Percentiles rank a stretch among this genome's conserved stretches.
These are phyloP conservation scores for Platynereis dumerilii DNA, from an alignment of 2,888 invertebrate genomes.

Conservation along the genomic window DNA sequence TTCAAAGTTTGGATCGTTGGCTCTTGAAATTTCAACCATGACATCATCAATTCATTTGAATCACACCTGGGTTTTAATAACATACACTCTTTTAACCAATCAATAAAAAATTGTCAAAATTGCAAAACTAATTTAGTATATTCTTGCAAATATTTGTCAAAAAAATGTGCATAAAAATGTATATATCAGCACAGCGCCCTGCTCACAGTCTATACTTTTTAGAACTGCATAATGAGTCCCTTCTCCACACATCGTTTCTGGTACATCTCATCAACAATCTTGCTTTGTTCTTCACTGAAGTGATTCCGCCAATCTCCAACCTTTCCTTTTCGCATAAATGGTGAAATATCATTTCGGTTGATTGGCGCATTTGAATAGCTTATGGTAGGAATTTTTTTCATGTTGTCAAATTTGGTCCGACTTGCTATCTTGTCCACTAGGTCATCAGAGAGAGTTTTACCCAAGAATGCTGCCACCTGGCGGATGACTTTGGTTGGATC, in stretches of 20 bases:
- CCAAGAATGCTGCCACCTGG: conserved; percentile 7
- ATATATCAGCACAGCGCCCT: no score
- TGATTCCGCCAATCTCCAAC: conserved; percentile 15
- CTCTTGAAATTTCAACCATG: no score
- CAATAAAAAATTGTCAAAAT: no score
- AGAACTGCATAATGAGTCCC: conserved; percentile 8
- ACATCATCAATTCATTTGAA: no score
- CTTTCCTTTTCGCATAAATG: conserved; percentile 13
- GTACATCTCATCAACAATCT: conserved; percentile 9
- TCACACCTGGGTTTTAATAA: no score
- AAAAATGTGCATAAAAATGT: no score
- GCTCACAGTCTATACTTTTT: no score
- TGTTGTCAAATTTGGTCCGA: conserved; percentile 6
- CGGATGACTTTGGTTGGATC: background rate
- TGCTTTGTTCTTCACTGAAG: conserved; percentile 8
- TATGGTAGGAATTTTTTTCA: conserved; percentile 4
- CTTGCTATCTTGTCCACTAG: background rate
- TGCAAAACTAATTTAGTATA: no score
- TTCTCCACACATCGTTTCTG: background rate
- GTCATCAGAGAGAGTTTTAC: background rate
- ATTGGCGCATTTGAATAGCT: background rate
- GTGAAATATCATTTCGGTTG: conserved; percentile 1
- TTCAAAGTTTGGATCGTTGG: no score
- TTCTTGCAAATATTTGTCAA: no score
- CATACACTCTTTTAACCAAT: no score